A percentile compares a stretch with the other conserved stretches of the same genome.
These are phyloP conservation scores for Halocynthia roretzi DNA, from an alignment of 23 tunicate species.

Conservation along the genomic window DNA sequence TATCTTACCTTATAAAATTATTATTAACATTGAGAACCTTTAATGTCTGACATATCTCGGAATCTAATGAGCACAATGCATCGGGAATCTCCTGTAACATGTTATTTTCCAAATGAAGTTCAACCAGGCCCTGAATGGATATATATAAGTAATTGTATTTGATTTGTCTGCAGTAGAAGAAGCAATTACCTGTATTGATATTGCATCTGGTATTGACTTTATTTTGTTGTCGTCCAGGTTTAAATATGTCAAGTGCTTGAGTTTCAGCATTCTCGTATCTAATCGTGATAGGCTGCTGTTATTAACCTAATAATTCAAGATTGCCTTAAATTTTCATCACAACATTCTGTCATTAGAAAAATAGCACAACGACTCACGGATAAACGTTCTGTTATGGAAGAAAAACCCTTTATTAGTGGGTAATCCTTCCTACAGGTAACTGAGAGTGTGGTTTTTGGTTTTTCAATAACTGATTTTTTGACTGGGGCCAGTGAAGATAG, in stretches of 20 bases:
- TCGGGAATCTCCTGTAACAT: background rate
- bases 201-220: conserved; percentile 20
- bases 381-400: conserved; percentile 42
- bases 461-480: conserved; percentile 38
- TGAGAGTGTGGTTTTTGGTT: conserved; percentile 39
- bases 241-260: conserved; percentile 32
- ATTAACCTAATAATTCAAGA: too few relatives aligned
- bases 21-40: conserved; percentile 8
- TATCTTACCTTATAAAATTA: background rate
- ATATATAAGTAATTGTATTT: background rate
- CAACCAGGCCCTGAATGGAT: conserved; percentile 17
- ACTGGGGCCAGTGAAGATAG: conserved; percentile 74
- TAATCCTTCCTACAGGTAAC: conserved; percentile 37
- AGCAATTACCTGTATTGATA: background rate
- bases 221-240: conserved; percentile 47
- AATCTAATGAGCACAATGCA: background rate
- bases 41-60: conserved; percentile 7
- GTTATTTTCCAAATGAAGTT: conserved; percentile 8
- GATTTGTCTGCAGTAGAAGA: too few relatives aligned
- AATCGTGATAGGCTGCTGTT: background rate
- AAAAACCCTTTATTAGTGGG: conserved; percentile 38
- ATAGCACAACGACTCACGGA: conserved; percentile 33
- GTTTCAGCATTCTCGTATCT: conserved; percentile 35
- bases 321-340: too few relatives aligned
- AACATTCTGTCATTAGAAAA: background rate